Base-by-base conservation (phyloP, 2,888 invertebrate species). In the Sesamia inferens region DNA sequence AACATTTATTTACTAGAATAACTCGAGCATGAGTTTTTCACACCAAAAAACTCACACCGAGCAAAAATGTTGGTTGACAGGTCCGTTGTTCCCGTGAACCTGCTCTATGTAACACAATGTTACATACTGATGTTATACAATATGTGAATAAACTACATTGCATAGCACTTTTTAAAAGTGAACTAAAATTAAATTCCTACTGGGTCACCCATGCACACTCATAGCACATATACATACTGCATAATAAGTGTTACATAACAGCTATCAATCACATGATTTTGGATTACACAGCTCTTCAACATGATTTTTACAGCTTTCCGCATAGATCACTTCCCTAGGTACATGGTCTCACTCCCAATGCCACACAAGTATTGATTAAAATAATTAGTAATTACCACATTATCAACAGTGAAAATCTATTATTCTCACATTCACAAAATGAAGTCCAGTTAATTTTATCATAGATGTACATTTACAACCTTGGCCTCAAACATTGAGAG, bases 1-100 rank as follows among this genome's bases (percentile, higher is more conserved):
- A 88, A 90, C 90, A 91, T 93, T 89, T 86, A 83, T 84, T 90
- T 89, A 89, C 92, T 94, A 94, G 92, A 93, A 92, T 92, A 71
- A 90, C 95, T 84, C 78, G 1, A 76, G 90, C 83, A 88, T 93
- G 94, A 93, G 91, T 92, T 96, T 96, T 95, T 94, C 90, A 83
- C 82, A 78, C 85, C 88, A 93, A 94, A 95, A 95, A 95, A 93
- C 84, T 92, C 93, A 93, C 88, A 91, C 92, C 90, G 92, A 94
- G 93, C 85, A 78, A 71, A 85, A 85, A 76, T 73, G 88, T 85
- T 82, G 83, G 82, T 85, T 7, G 73, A 83, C 87, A 86, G 77
- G 73, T 71, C 81, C 71, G 85, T 83, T 66, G 78, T 85, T 78
- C 72, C 64, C 62, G 54, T 71, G 70, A 69, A 58, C 76, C 76